Evolutionary conservation across 37 sponge, comb jelly and placozoan species (phyloP).

Genomic region (Trichoplax adhaerens): DNA sequence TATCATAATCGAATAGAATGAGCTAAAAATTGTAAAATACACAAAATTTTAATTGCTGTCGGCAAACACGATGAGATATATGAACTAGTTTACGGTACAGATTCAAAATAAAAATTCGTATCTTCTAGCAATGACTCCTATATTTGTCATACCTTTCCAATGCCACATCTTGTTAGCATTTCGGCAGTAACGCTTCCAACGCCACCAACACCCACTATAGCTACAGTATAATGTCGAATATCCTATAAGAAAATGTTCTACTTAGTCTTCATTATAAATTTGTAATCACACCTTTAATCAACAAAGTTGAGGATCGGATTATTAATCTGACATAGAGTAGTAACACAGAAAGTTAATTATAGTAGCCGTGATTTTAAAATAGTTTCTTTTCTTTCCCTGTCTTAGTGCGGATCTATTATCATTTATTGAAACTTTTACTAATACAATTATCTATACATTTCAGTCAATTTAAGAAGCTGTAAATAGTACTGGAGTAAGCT

Average conservation of each 20-base stretch:
- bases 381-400: too few species aligned
- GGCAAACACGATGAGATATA: background rate
- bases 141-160: constrained; percentile 60
- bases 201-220: constrained; percentile 89
- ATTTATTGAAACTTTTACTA: too few species aligned
- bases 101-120: background rate
- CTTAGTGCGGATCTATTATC: too few species aligned
- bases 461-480: too few species aligned
- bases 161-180: constrained; percentile 93
- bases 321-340: too few species aligned
- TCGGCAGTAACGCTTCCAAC: constrained; percentile 96
- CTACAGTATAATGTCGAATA: constrained; percentile 62
- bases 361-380: too few species aligned
- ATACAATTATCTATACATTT: too few species aligned
- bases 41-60: background rate
- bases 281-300: too few species aligned
- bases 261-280: too few species aligned
- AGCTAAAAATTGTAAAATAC: constrained; percentile 22
- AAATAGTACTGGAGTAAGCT: too few species aligned
- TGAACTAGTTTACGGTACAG: background rate
- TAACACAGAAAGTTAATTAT: background rate
- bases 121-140: background rate
- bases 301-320: too few species aligned
- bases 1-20: constrained; percentile 91
- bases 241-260: constrained; percentile 13